Evolutionary conservation across 2,113 vertebrate species (phyloP), one percentile per base, ranked within the genome.

Genomic region (Pterocles orientalis): DNA sequence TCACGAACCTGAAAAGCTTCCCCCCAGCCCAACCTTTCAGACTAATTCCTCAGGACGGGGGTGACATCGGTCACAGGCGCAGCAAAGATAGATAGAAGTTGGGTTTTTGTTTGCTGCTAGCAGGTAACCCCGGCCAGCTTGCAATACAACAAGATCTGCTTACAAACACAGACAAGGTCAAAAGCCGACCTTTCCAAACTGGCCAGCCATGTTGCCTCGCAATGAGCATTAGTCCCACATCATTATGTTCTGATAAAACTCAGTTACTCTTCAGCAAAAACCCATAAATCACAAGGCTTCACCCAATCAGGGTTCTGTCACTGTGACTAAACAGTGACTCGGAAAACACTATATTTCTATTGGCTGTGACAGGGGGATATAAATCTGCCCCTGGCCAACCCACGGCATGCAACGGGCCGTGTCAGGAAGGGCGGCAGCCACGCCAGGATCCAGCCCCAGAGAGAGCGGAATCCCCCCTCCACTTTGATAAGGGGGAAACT

Each of bases 231-330:
- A 98, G 98, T 98, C 98, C 98, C 98, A 98, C 97, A 92, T 95
- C 98, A 98, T 98, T 98, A 98, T 97, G 97, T 98, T 96, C 94
- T 97, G 98, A 98, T 98, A 98, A 98, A 98, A 98, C 97, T 98
- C 96, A 92, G 98, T 97, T 97, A 97, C 97, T 98, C 98, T 97
- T 97, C 96, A 92, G 97, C 97, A 82, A 97, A 98, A 95, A 91
- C 97, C 98, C 99, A 98, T 99, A 97, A 98, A 99, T 99, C 99
- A 99, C 97, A 64, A 64, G 61, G 98, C 98, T 96, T 98, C 96
- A 95, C 98, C 98, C 98, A 98, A 98, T 98, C 98, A 98, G 91
- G 90, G 98, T 97, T 98, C 98, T 98, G 98, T 98, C 98, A 98
- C 98, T 98, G 98, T 97, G 98, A 98, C 98, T 98, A 98, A 98